Base-by-base conservation (phyloP, 2,888 invertebrate species). In the Liopterus haemorrhoidalis region DNA sequence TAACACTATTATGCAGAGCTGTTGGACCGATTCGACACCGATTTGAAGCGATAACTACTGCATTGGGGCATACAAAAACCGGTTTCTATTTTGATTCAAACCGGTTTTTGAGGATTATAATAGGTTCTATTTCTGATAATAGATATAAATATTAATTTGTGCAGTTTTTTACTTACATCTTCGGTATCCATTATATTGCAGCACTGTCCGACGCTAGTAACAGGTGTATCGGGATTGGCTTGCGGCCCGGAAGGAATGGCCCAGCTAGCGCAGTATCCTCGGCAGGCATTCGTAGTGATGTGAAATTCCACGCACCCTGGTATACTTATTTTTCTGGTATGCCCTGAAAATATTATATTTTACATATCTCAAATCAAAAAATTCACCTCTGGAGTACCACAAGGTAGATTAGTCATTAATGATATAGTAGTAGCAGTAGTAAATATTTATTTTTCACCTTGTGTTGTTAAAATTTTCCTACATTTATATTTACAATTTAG, bases 171-270 rank as follows among this genome's bases (percentile, higher is more conserved):
- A 61, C 76, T 75, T 63, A 87, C 86, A 61, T 85, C 83, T 69
- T 88, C 87, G 0, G 89, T 83, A 58, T 89, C 87, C 81, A 87
- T 85, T 58, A 91, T 91, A 65, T 87, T 88, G 68, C 91, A 91
- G 67, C 91, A 91, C 62, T 90, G 85, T 6, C 88, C 90, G 22
- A 87, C 75, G 1, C 89, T 88, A 2, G 68, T 69, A 4, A 69
- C 64, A 4, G 68, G 69, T 53, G 69, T 68, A 25, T 70, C 71
- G 11, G 71, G 65, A 40, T 71, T 64, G 1, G 73, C 69, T 50
- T 73, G 71, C 38, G 71, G 69, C 1, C 73, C 70, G 0, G 88
- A 86, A 0, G 91, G 90, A 31, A 89, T 76, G 2, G 91, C 84
- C 78, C 85, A 89, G 2, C 89, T 90, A 60, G 85, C 83, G 66